Evolutionary conservation across 2,888 invertebrate species (phyloP), one percentile per base, ranked within the genome.

Genomic region (Iselma pallidipennis): DNA sequence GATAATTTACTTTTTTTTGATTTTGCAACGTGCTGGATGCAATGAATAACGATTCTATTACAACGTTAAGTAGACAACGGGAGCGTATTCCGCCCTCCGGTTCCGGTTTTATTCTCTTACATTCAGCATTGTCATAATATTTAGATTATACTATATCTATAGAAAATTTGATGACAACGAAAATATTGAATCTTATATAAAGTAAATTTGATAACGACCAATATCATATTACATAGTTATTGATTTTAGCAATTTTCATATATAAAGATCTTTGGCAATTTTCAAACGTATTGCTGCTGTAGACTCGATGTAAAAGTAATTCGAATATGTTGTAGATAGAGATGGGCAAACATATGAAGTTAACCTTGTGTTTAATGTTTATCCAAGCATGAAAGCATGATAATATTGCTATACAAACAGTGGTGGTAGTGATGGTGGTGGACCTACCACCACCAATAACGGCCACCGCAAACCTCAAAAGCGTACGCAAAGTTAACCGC

Each of bases 371-470:
- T 64, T 59, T 55, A 57, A 66, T 71, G 69, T 71, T 70, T 66
- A 68, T 66, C 64, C 67, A 68, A 65, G 68, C 72, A 63, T 69
- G 66, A 71, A 65, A 67, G 69, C 70, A 68, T 66, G 69, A 71
- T 72, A 70, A 72, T 71, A 68, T 72, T 64, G 66, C 66, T 66
- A 55, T 65, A 63, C 70, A 70, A 72, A 72, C 72, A 70, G 52
- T 59, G 65, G 51, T 59, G 59, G 57, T 45, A 2, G 45, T 45
- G 4, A 23, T 45, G 23, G 45, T 23, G 23, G 45, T 6, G 45
- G 45, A 23, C 45, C 10, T 21, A 45, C 49, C 60, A 63, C 49
- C 60, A 63, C 63, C 66, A 57, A 57, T 31, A 65, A 55, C 64
- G 60, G 59, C 62, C 61, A 59, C 67, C 65, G 48, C 69, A 69